These are phyloP conservation scores for Chiropotes sagulatus DNA, from an alignment of 2,797 vertebrate genomes.

Conservation along the genomic window DNA sequence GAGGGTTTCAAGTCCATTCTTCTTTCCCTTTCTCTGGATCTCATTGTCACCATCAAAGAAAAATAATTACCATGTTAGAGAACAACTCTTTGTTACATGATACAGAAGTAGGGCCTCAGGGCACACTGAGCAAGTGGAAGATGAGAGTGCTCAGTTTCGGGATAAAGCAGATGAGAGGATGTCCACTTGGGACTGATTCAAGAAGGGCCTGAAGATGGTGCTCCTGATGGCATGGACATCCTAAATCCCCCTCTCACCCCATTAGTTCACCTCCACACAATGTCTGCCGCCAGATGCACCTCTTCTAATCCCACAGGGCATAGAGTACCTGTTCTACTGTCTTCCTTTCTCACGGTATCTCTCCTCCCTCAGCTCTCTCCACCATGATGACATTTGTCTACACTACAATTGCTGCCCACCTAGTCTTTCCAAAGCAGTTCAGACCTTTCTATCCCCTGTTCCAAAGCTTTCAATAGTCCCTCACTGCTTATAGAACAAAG, in stretches of 20 bases:
- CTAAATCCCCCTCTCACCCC: too few relatives aligned
- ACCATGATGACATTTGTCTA: fast-evolving
- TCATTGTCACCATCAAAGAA: background rate
- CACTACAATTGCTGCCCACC: fast-evolving
- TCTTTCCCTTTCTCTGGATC: background rate
- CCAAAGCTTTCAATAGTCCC: background rate
- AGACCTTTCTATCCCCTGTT: background rate
- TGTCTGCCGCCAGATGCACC: background rate
- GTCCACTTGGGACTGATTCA: background rate
- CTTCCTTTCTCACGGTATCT: background rate
- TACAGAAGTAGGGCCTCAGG: background rate
- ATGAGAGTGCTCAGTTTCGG: background rate
- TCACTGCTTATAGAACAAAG: background rate
- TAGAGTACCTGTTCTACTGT: fast-evolving
- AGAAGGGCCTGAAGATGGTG: background rate
- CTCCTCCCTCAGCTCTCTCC: background rate
- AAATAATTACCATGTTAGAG: background rate
- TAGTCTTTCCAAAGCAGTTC: background rate
- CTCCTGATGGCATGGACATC: fast-evolving
- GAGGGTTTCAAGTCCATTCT: fast-evolving
- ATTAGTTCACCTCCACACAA: fast-evolving
- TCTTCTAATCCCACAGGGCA: too few relatives aligned
- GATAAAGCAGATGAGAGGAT: too few relatives aligned
- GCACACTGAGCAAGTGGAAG: background rate
- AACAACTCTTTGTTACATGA: background rate